Conservation (phyloP, 2,113 vertebrate genomes). For the Thunnus thynnus region DNA sequence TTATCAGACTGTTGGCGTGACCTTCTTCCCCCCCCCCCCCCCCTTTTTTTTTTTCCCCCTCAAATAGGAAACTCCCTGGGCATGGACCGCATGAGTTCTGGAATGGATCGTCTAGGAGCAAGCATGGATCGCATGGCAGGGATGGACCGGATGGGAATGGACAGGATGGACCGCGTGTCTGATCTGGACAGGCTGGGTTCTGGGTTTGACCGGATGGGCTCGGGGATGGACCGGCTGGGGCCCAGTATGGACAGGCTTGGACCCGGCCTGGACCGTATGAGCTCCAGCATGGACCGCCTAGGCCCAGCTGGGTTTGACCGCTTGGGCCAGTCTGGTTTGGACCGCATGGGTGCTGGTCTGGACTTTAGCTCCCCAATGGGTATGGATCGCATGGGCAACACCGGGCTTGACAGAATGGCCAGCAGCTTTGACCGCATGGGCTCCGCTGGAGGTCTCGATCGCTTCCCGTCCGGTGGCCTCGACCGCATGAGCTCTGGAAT, state of each 20-base stretch:
- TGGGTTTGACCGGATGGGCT: constrained; percentile 92
- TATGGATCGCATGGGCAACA: constrained; percentile 86
- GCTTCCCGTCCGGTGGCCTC: constrained; percentile 85
- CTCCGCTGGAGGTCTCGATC: constrained; percentile 78
- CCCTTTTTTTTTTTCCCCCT: background rate
- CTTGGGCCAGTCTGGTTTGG: constrained; percentile 89
- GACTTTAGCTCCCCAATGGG: constrained; percentile 82
- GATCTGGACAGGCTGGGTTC: constrained; percentile 91
- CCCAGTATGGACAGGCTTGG: constrained; percentile 92
- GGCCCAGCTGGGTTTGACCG: constrained; percentile 89
- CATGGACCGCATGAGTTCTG: constrained; percentile 91
- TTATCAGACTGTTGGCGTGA: background rate
- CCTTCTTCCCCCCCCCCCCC: background rate
- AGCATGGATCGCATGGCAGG: constrained; percentile 90
- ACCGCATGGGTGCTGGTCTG: constrained; percentile 89
- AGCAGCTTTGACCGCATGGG: constrained; percentile 84
- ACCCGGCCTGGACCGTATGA: constrained; percentile 92
- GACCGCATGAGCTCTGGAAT: constrained; percentile 91
- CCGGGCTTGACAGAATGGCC: constrained; percentile 79
- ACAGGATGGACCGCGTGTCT: constrained; percentile 91
- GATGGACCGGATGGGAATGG: constrained; percentile 92
- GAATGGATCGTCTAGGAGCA: constrained; percentile 89
- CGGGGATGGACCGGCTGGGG: constrained; percentile 92
- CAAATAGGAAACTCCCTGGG: constrained; percentile 81
- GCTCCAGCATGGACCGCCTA: constrained; percentile 91